Evolutionary conservation across 2,113 vertebrate genomes (phyloP).

Genomic region (Gallinago jamesoni): DNA sequence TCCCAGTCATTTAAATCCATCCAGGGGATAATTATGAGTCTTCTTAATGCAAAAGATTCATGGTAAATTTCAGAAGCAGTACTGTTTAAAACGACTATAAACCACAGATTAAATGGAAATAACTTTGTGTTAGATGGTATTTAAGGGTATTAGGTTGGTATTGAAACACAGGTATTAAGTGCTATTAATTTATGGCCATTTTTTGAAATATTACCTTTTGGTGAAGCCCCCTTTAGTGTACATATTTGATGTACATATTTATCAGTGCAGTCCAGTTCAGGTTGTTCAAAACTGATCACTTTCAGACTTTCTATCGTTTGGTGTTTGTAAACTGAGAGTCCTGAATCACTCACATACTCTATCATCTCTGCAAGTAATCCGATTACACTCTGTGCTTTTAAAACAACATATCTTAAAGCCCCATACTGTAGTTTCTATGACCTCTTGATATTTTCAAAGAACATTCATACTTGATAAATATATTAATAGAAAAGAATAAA

Average conservation of each 20-base stretch:
- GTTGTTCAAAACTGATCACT: not conserved
- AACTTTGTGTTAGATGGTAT: not conserved
- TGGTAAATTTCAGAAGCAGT: not conserved
- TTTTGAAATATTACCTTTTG: not conserved
- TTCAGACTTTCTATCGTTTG: not conserved
- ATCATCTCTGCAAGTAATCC: not conserved
- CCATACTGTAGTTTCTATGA: not conserved
- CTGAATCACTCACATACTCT: not conserved
- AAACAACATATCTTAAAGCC: not conserved
- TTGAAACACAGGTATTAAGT: not conserved
- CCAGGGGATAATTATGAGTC: not conserved
- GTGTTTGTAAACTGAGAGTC: not conserved
- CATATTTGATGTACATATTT: not conserved
- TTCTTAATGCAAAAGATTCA: not conserved
- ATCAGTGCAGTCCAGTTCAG: not conserved
- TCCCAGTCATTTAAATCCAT: not conserved
- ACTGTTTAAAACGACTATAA: not conserved
- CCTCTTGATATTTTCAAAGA: not conserved
- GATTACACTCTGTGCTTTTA: not conserved
- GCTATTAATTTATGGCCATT: not conserved
- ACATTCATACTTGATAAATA: not conserved
- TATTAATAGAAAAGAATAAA: not conserved
- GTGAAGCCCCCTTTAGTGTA: not conserved
- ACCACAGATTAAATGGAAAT: not conserved
- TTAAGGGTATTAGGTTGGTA: not conserved